Conservation (phyloP, 2,888 invertebrate genomes). For the Asteroscopus sphinx region DNA sequence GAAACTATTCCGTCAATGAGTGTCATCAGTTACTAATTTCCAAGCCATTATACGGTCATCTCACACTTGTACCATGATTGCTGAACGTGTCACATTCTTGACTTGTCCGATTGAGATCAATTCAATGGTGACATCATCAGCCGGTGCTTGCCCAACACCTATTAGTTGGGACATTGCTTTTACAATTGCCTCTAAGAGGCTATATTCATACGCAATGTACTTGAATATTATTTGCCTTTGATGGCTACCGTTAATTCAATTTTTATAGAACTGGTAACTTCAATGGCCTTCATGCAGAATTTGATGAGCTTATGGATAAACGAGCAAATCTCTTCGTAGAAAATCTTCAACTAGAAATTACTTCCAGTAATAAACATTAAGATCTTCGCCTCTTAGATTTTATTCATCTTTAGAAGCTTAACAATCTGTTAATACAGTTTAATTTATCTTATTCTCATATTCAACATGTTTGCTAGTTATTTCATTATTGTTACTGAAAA, state of each 20-base stretch:
- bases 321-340: too few species aligned
- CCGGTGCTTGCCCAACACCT: conserved; percentile 66
- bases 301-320: background rate
- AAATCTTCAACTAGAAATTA: too few species aligned
- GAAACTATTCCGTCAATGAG: conserved; percentile 23
- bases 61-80: conserved; percentile 43
- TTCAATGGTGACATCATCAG: conserved; percentile 73
- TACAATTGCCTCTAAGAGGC: conserved; percentile 64
- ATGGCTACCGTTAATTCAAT: conserved; percentile 33
- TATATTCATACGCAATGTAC: conserved; percentile 51
- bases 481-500: background rate
- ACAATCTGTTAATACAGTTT: background rate
- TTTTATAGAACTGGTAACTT: conserved; percentile 27
- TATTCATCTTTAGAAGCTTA: too few species aligned
- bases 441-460: background rate
- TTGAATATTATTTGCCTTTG: conserved; percentile 37
- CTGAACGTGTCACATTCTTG: conserved; percentile 67
- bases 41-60: conserved; percentile 20
- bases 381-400: too few species aligned
- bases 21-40: conserved; percentile 38
- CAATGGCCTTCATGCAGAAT: background rate
- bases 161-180: conserved; percentile 61
- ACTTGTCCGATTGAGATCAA: conserved; percentile 68
- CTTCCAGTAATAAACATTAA: too few species aligned
- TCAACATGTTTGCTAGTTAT: background rate